Evolutionary conservation across 2,888 invertebrate genomes (phyloP).

Genomic region (Tinea pellionella): DNA sequence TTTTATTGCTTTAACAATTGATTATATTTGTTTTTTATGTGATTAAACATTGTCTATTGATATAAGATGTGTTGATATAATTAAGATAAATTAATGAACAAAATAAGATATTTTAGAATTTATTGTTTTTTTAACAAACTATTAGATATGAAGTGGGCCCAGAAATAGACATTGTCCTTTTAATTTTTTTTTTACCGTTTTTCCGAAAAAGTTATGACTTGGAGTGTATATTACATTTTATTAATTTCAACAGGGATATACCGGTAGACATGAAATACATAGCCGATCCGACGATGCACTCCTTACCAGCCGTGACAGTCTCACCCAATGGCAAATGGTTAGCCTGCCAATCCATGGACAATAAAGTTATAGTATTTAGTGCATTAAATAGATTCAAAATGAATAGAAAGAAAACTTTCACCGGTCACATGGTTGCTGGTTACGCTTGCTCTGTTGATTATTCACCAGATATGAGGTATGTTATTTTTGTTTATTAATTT

Average conservation of each 20-base stretch:
- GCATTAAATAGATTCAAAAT: conserved; percentile 97
- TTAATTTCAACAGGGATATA: conserved; percentile 74
- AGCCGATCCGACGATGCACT: conserved; percentile 99
- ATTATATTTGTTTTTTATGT: no score
- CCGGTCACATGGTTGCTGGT: conserved; percentile 99
- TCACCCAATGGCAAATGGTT: conserved; percentile 99
- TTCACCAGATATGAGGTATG: conserved; percentile 96
- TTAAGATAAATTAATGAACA: no score
- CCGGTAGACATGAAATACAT: conserved; percentile 99
- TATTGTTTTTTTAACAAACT: no score
- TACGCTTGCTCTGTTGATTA: conserved; percentile 98
- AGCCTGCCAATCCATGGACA: conserved; percentile 99
- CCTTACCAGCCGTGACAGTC: conserved; percentile 95
- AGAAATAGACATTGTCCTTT: no score
- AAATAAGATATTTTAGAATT: no score
- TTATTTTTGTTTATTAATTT: background rate
- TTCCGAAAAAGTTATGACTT: no score
- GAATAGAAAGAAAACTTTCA: conserved; percentile 97
- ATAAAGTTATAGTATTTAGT: conserved; percentile 97
- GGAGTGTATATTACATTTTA: no score
- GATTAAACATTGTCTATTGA: no score
- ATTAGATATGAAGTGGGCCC: no score
- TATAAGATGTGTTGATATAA: no score
- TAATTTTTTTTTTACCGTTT: no score
- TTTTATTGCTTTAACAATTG: no score